These are phyloP conservation scores for Ornithorhynchus anatinus DNA, from an alignment of 2,113 vertebrate genomes.

Conservation along the genomic window DNA sequence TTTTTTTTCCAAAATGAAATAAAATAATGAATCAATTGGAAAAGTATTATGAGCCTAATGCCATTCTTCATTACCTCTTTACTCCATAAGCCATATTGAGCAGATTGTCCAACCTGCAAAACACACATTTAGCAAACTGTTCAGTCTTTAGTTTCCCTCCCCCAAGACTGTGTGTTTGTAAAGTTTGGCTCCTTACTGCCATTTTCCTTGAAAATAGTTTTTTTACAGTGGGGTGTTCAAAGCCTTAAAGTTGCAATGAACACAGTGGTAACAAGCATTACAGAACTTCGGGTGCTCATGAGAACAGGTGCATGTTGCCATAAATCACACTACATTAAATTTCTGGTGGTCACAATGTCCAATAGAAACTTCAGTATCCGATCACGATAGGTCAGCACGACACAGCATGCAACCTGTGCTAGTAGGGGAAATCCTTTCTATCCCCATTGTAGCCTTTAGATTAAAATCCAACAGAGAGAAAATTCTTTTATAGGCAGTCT, in stretches of 20 bases:
- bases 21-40: conserved; percentile 19
- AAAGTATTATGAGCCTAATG: conserved; percentile 47
- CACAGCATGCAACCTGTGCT: neutral
- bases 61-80: conserved; percentile 88
- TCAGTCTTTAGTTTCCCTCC: conserved; percentile 66
- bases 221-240: neutral
- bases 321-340: neutral
- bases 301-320: neutral
- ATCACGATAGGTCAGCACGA: neutral
- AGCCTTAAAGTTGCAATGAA: neutral
- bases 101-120: conserved; percentile 97
- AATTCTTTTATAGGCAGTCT: no score
- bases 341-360: neutral
- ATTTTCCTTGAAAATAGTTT: conserved; percentile 1
- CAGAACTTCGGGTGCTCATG: neutral
- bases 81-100: conserved; percentile 99
- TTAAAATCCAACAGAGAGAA: no score
- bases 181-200: conserved; percentile 30
- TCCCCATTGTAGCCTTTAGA: no score
- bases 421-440: neutral
- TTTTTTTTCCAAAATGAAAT: conserved; percentile 40
- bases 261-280: neutral
- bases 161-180: conserved; percentile 24
- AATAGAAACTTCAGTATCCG: neutral
- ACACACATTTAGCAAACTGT: conserved; percentile 73